Evolutionary conservation across 30 jellyfish, hydroid and myxozoan genomes (phyloP), one percentile per base, ranked within the genome.

Genomic region (Aurelia coerulea): DNA sequence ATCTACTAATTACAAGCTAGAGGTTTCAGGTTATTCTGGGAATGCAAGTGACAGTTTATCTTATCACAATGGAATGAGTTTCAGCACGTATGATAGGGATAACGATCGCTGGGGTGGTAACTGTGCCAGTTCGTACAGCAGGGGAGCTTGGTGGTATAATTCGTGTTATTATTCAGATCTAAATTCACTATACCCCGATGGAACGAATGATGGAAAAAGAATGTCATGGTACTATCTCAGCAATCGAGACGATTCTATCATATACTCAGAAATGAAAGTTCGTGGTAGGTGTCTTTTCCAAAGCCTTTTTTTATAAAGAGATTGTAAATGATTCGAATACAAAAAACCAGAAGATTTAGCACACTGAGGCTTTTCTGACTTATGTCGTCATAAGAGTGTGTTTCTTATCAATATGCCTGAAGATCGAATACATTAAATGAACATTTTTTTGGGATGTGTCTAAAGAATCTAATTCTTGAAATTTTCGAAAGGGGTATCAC

Each of bases 81-180:
- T 74, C 59, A 74, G 84, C 18, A 51, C 84, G 29, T 6, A 74
- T 4, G 84, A 74, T 52, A 71, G 73, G 37, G 84, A 74, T 23
- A 49, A 74, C 18, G 84, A 74, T 54, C 0, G 56, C 41, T 74
- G 56, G 56, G 0, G 10, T 60, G 11, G 0, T 16, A 39, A 32
- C 50, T 78, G 88, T 32, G 88, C 88, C 15, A 16, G 11, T 35
- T 10, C 46, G 4, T 11, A 29, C n/a, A n/a, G n/a, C 78, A 62
- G 56, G n/a, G 88, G 41, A n/a, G 88, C 79, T 34, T 78, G 88
- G 88, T 78, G 88, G 88, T 78, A 18, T 63, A 59, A 59, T 11
- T 1, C 31, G 34, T 78, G 88, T 60, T 34, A 35, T 11, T 65
- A 33, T 12, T 33, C 78, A 9, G 17, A 65, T n/a, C 50, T 78